These are phyloP conservation scores for Scophthalmus maximus DNA, from an alignment of 2,113 vertebrate genomes.

Conservation along the genomic window DNA sequence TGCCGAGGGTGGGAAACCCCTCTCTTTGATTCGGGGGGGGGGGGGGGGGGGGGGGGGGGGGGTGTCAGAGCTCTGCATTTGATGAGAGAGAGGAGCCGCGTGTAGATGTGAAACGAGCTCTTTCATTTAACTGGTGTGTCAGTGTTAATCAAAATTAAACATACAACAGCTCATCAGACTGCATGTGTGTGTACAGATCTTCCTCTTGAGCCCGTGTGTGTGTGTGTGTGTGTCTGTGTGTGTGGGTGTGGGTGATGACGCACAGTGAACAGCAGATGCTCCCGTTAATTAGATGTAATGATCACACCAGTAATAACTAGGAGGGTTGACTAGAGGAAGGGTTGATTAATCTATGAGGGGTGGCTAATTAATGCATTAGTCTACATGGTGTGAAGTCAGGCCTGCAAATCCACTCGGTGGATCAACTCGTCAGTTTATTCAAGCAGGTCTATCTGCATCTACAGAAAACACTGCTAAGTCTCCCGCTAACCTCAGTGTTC, in stretches of 20 bases:
- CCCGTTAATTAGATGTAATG: slow-evolving; percentile 73
- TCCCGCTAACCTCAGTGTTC: not conserved
- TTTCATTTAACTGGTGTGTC: slow-evolving; percentile 36
- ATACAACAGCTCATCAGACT: not conserved
- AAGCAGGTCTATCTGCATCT: slow-evolving; percentile 30
- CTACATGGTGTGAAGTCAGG: slow-evolving; percentile 23
- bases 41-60: not conserved
- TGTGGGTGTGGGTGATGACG: slow-evolving; percentile 1
- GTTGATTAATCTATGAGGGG: slow-evolving; percentile 51
- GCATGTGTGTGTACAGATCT: not conserved
- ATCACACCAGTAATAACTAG: slow-evolving; percentile 64
- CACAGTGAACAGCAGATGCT: slow-evolving; percentile 64
- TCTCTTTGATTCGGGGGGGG: slow-evolving; percentile 9
- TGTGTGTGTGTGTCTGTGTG: slow-evolving; percentile 1
- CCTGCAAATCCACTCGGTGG: slow-evolving; percentile 38
- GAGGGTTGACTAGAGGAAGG: slow-evolving; percentile 54
- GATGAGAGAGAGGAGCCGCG: not conserved
- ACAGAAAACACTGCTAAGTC: not conserved
- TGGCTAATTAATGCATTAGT: slow-evolving; percentile 57
- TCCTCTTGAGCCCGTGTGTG: not conserved
- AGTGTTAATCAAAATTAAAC: slow-evolving; percentile 2
- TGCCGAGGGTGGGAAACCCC: slow-evolving; percentile 61
- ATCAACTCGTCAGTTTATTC: slow-evolving; percentile 29
- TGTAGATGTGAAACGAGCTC: not conserved
- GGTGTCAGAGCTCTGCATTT: slow-evolving; percentile 13